Evolutionary conservation across 2,888 invertebrate genomes (phyloP).

Genomic region (Zelleria hepariella): DNA sequence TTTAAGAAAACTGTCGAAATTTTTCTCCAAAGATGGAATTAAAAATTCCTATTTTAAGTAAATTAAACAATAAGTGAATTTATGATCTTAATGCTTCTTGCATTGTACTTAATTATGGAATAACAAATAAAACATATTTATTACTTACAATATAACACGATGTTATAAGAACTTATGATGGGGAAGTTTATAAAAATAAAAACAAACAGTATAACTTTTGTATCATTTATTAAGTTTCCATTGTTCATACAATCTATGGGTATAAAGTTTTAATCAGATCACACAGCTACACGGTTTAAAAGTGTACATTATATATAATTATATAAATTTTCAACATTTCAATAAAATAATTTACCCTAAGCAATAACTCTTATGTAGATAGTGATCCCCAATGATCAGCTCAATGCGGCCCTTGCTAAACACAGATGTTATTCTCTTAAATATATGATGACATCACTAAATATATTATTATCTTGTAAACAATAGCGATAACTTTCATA

Average conservation of each 20-base stretch:
- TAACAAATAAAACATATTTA: background rate
- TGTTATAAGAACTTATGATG: too few species aligned
- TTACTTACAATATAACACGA: too few species aligned
- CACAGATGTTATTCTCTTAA: slow-evolving; percentile 49
- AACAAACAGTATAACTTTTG: slow-evolving; percentile 33
- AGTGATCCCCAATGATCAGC: slow-evolving; percentile 62
- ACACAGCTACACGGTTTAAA: slow-evolving; percentile 66
- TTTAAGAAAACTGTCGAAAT: too few species aligned
- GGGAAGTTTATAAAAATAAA: slow-evolving; percentile 33
- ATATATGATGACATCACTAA: slow-evolving; percentile 6
- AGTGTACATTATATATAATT: slow-evolving; percentile 48
- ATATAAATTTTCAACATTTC: slow-evolving; percentile 64
- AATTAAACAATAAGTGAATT: too few species aligned
- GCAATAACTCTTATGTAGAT: slow-evolving; percentile 59
- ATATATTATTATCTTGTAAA: slow-evolving; percentile 42
- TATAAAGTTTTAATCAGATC: slow-evolving; percentile 68
- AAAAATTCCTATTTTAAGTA: too few species aligned
- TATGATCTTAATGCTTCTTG: background rate
- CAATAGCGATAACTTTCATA: slow-evolving; percentile 60
- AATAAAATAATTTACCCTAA: slow-evolving; percentile 63
- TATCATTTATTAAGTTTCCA: slow-evolving; percentile 63
- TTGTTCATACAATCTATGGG: slow-evolving; percentile 67
- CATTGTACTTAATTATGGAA: background rate
- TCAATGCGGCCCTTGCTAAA: slow-evolving; percentile 30
- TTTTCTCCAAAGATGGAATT: too few species aligned